These are phyloP conservation scores for Pseudeuparius sepicola DNA, from an alignment of 2,888 invertebrate species.

Conservation along the genomic window DNA sequence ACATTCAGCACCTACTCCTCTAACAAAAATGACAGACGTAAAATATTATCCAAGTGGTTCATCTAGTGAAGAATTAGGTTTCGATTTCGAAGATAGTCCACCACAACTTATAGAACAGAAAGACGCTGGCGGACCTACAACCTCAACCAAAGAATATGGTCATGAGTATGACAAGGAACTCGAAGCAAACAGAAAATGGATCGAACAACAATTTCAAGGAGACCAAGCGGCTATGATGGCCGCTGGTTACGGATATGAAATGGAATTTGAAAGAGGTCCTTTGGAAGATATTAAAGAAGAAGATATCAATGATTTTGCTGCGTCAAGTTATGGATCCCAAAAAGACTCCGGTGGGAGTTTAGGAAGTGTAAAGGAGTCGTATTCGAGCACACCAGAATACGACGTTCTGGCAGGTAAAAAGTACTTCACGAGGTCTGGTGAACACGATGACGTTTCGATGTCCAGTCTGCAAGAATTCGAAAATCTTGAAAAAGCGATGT, in stretches of 20 bases:
- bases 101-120: conserved; percentile 36
- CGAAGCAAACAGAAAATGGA: conserved; percentile 77
- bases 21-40: conserved; percentile 40
- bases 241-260: conserved; percentile 55
- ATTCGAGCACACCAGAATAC: conserved; percentile 86
- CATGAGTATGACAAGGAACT: conserved; percentile 47
- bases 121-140: conserved; percentile 31
- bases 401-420: conserved; percentile 76
- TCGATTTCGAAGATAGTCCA: conserved; percentile 61
- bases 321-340: conserved; percentile 64
- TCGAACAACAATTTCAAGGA: conserved; percentile 80
- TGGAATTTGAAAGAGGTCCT: conserved; percentile 74
- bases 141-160: conserved; percentile 36
- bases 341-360: conserved; percentile 70
- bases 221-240: conserved; percentile 51
- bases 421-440: conserved; percentile 70
- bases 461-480: conserved; percentile 93
- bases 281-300: conserved; percentile 89
- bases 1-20: conserved; percentile 57
- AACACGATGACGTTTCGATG: conserved; percentile 86
- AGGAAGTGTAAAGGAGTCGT: conserved; percentile 73
- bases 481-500: conserved; percentile 75
- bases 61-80: conserved; percentile 52
- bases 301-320: conserved; percentile 72
- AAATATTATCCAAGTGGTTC: conserved; percentile 42